Evolutionary conservation across 1,140 invertebrate genomes (phyloP), one percentile per base, ranked within the genome.

Genomic region (Chelonus insularis): DNA sequence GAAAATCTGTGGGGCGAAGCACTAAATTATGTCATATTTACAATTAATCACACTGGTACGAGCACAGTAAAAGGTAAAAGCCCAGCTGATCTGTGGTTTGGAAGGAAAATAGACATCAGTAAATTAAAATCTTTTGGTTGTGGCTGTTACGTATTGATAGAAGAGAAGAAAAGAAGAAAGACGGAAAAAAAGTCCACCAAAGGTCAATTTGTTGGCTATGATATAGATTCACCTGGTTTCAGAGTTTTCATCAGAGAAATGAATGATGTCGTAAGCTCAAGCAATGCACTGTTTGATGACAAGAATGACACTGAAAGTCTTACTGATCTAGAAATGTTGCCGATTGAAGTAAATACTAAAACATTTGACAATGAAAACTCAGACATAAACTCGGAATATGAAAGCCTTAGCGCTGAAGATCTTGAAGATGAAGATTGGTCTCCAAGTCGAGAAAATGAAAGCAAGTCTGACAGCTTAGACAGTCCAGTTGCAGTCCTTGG

Each of bases 31-130:
- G 70, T 75, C 11, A 71, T 63, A 1, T 78, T 68, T 60, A 67
- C 77, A 0, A 50, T 80, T 7, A 83, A 83, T 65, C 66, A 72
- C 57, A 78, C 77, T 11, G 72, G 76, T 29, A 72, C 57, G 37
- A 78, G 74, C 51, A 55, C 65, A 54, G 61, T 71, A 12, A 43
- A 69, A 50, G 62, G 45, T 41, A 75, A 68, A 55, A 70, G 70
- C 34, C 77, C 78, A 29, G 50, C 50, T 34, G 50, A 72, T 64
- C 18, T 69, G 4, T 69, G 67, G 63, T 68, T 64, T 56, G 58
- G 63, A 32, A 20, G 66, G n/a, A 32, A 20, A 21, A 20, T 60
- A 14, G 48, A 60, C 16, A 57, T 67, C 14, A 54, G 41, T 29
- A 64, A 62, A 60, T 21, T 67, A 12, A 60, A 51, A 64, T 62